Conservation (phyloP, 2,113 vertebrate genomes). For the Neotragus moschatus region DNA sequence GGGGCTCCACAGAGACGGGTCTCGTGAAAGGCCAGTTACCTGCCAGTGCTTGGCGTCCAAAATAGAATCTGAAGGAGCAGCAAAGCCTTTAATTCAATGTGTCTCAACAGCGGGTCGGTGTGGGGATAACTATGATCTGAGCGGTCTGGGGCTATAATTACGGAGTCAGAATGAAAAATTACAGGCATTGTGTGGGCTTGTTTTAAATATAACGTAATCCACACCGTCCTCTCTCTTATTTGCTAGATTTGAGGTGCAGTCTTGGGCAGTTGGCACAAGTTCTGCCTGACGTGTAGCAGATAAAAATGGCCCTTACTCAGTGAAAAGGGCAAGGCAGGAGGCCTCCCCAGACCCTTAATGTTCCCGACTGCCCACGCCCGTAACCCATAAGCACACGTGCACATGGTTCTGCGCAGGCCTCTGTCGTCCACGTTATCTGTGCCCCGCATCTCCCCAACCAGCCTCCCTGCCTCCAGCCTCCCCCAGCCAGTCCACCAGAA, state of each 20-base stretch:
- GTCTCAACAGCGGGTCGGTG: constrained; percentile 62
- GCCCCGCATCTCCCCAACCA: not conserved
- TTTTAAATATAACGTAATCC: constrained; percentile 76
- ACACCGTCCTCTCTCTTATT: constrained; percentile 73
- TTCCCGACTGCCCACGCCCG: not conserved
- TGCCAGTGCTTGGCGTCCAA: constrained; percentile 65
- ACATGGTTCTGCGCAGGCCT: not conserved
- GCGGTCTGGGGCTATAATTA: constrained; percentile 63
- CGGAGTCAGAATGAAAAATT: constrained; percentile 71
- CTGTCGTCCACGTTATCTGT: not conserved
- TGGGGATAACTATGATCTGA: constrained; percentile 72
- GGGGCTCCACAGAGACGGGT: not conserved
- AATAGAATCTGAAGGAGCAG: constrained; percentile 61
- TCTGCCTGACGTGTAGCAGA: constrained; percentile 59
- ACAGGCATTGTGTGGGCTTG: constrained; percentile 72
- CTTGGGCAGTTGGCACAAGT: constrained; percentile 46
- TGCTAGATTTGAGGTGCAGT: constrained; percentile 67
- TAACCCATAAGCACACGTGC: not conserved
- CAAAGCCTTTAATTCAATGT: constrained; percentile 72
- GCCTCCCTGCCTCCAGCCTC: not conserved
- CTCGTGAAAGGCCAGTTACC: constrained; percentile 62
- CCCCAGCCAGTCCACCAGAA: not conserved
- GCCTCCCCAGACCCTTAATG: not conserved
- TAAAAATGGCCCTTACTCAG: constrained; percentile 53
- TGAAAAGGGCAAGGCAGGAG: not conserved